Percentiles rank a stretch among this genome's conserved stretches.
Conservation (phyloP, 1,140 invertebrate genomes). For the Reticulitermes speratus region DNA sequence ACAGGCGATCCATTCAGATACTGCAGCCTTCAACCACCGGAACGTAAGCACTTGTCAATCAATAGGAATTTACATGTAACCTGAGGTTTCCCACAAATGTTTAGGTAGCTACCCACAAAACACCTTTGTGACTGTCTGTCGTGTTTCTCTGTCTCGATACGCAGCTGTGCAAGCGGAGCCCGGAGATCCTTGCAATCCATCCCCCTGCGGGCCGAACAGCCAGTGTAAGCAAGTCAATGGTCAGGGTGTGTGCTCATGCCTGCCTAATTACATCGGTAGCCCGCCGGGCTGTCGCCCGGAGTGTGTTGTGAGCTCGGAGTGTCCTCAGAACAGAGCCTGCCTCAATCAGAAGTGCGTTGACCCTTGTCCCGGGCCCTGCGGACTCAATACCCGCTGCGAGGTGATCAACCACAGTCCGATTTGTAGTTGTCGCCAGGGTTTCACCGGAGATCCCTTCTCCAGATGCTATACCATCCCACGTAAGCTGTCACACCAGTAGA, state of each 20-base stretch:
- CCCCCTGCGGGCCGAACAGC: slow-evolving; percentile 48
- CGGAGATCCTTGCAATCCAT: slow-evolving; percentile 44
- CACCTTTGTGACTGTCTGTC: slow-evolving; percentile 38
- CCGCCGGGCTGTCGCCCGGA: slow-evolving; percentile 44
- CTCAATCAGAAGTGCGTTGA: slow-evolving; percentile 64
- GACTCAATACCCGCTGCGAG: slow-evolving; percentile 42
- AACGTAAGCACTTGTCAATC: slow-evolving; percentile 40
- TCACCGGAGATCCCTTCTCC: slow-evolving; percentile 40
- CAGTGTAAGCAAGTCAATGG: slow-evolving; percentile 44
- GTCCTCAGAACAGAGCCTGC: slow-evolving; percentile 51
- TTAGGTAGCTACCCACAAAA: slow-evolving; percentile 37
- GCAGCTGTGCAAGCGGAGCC: slow-evolving; percentile 35
- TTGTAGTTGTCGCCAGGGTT: slow-evolving; percentile 41
- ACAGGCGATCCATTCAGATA: slow-evolving; percentile 61
- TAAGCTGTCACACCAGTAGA: slow-evolving; percentile 34
- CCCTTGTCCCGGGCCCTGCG: slow-evolving; percentile 59
- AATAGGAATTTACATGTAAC: slow-evolving; percentile 39
- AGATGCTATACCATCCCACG: slow-evolving; percentile 41
- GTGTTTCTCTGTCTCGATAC: slow-evolving; percentile 39
- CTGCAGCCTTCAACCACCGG: slow-evolving; percentile 45
- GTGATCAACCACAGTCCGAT: slow-evolving; percentile 39
- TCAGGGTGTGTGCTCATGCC: slow-evolving; percentile 41
- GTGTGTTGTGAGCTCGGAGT: slow-evolving; percentile 45
- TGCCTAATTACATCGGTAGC: slow-evolving; percentile 39
- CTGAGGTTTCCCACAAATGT: slow-evolving; percentile 38